Percentiles rank a stretch among this genome's conserved stretches.
phyloP scores from a whole-genome alignment of 2,797 vertebrate species.

The Serranus cabrilla region DNA sequence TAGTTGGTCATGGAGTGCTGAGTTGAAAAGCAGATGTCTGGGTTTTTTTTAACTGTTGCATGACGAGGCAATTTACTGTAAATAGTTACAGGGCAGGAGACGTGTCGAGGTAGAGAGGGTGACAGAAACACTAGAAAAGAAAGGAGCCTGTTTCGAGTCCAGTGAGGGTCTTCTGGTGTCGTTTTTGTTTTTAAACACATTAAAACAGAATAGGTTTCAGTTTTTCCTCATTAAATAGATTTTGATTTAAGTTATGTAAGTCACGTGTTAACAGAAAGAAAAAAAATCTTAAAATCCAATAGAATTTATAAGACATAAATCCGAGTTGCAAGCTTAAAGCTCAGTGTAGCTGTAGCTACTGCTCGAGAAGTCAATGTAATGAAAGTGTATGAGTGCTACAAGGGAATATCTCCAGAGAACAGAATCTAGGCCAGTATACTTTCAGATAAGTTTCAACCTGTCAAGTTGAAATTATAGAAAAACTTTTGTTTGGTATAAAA shows the following conservation, averaged over 20 bases:
- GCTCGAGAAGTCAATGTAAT: background rate
- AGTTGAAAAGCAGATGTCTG: background rate
- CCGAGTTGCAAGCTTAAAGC: background rate
- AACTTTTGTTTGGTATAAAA: no score
- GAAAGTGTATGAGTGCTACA: background rate
- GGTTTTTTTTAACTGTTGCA: conserved; percentile 18
- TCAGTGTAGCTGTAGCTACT: background rate
- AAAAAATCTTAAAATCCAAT: background rate
- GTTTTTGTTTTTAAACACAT: background rate
- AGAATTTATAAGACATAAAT: background rate
- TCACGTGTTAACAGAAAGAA: no score
- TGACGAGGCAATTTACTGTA: background rate
- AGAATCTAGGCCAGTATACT: background rate
- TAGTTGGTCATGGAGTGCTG: conserved; percentile 6
- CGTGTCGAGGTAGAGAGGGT: background rate
- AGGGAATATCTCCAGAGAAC: background rate
- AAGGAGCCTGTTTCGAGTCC: background rate
- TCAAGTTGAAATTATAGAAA: background rate
- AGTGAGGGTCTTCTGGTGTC: background rate
- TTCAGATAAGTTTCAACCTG: background rate
- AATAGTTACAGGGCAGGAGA: background rate
- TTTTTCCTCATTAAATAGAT: background rate
- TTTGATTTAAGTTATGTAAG: background rate
- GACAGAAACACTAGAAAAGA: background rate
- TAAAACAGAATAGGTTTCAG: background rate